Evolutionary conservation across 1,140 invertebrate genomes (phyloP), one percentile per base, ranked within the genome.

Genomic region (Aradophagus sp.): DNA sequence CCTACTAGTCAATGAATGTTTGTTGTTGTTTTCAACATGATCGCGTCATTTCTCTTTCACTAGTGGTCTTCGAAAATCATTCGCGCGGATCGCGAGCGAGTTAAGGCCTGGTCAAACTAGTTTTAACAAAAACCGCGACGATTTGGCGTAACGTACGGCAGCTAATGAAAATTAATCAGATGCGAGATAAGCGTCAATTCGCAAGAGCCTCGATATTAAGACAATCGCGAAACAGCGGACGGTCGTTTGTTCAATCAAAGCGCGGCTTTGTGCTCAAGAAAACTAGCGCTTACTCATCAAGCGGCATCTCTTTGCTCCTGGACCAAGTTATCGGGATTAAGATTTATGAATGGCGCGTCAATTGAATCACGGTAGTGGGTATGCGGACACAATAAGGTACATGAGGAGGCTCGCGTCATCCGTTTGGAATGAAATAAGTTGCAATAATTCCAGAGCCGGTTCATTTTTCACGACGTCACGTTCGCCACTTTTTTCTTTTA

Each of bases 401-500:
- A 23, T 23, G 29, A 35, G 31, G n/a, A 38, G 15, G 45, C 17
- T 11, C 36, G 38, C 32, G 48, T 48, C 36, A 50, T 41, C 13
- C 36, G n/a, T 35, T 48, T 4, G 17, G 14, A 52, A 50, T 56
- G 42, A 35, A 66, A 56, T 42, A 50, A 69, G 48, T 55, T 55
- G 42, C 55, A 38, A 55, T 69, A 47, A 70, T 55, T 36, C 34
- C 19, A 19, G 12, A 52, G 47, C 34, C 47, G 19, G n/a, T 69
- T 69, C 48, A 70, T 63, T 63, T 71, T 71, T 52, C 63, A 72
- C 36, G 52, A 63, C 62, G 61, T 68, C 66, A 29, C 26, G 8
- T 29, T 50, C 59, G 63, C 42, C 26, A 38, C 53, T 55, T 42
- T 62, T 55, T 58, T 29, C 32, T 44, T 17, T 19, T 32, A 5